A percentile compares a stretch with the other conserved stretches of the same genome.
These are phyloP conservation scores for Lasiommata megera DNA, from an alignment of 2,888 invertebrate species.

Conservation along the genomic window DNA sequence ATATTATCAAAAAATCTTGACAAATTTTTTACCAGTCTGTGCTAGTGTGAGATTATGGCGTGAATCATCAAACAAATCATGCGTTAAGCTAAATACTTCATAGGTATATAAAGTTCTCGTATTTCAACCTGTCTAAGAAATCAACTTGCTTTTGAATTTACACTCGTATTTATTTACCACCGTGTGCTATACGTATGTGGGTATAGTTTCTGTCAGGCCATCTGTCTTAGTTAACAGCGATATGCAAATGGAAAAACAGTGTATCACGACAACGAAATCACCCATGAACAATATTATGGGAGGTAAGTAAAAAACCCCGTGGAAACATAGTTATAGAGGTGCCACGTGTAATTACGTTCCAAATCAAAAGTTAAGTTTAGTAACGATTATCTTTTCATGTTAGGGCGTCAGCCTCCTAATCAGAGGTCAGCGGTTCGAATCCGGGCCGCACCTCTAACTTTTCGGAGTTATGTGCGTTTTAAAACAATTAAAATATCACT, in stretches of 20 bases:
- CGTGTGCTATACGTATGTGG: not conserved
- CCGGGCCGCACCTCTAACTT: no score
- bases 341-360: no score
- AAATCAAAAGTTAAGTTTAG: no score
- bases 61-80: slow-evolving; percentile 1
- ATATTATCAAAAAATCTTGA: not conserved
- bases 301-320: not conserved
- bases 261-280: slow-evolving; percentile 6
- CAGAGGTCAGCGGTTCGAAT: no score
- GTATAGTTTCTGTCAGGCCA: slow-evolving; percentile 8
- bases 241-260: slow-evolving; percentile 27
- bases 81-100: not conserved
- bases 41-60: not conserved
- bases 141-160: not conserved
- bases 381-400: not conserved
- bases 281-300: slow-evolving; percentile 1
- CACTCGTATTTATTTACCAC: not conserved
- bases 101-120: not conserved
- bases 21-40: not conserved
- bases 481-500: no score
- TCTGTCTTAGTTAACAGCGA: slow-evolving; percentile 20
- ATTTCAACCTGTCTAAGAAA: not conserved
- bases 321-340: not conserved
- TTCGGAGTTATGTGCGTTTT: no score
- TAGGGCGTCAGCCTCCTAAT: no score